A percentile compares a stretch with the other conserved stretches of the same genome.
Conservation (phyloP, 2,888 invertebrate species). For the Tipula confusa region DNA sequence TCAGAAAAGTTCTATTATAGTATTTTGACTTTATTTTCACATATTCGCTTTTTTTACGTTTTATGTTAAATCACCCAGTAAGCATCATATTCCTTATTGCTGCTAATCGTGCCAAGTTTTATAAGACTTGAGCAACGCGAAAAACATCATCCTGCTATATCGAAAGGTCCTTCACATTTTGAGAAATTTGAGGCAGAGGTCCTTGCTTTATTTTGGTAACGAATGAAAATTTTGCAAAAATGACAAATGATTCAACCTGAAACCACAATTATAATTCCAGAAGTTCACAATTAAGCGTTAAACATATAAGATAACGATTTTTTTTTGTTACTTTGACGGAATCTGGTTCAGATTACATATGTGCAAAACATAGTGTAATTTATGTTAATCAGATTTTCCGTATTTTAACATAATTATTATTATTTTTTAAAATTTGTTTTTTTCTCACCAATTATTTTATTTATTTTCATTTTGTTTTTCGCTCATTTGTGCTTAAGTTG, state of each 20-base stretch:
- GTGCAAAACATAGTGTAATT: not conserved
- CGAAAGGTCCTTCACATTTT: too few species aligned
- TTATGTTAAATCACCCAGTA: too few species aligned
- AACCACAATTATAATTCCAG: not conserved
- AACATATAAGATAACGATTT: not conserved
- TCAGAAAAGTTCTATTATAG: too few species aligned
- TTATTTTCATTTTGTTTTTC: not conserved
- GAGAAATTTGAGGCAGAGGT: too few species aligned
- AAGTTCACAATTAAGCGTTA: not conserved
- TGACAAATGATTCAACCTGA: not conserved
- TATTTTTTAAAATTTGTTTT: not conserved
- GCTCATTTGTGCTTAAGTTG: not conserved
- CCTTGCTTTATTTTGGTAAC: too few species aligned
- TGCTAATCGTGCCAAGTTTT: too few species aligned
- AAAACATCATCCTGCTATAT: too few species aligned
- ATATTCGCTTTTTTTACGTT: too few species aligned
- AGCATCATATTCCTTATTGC: too few species aligned
- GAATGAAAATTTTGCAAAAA: not conserved
- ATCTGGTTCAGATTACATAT: not conserved
- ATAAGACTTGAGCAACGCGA: too few species aligned
- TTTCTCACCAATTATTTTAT: constrained; percentile 4
- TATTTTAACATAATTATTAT: constrained; percentile 12
- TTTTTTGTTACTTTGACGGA: not conserved
- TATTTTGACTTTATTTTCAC: too few species aligned
- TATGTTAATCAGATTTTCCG: constrained; percentile 3